Percentiles rank a stretch among this genome's conserved stretches.
Conservation (phyloP, 2,113 vertebrate genomes). For the Clupea harengus region DNA sequence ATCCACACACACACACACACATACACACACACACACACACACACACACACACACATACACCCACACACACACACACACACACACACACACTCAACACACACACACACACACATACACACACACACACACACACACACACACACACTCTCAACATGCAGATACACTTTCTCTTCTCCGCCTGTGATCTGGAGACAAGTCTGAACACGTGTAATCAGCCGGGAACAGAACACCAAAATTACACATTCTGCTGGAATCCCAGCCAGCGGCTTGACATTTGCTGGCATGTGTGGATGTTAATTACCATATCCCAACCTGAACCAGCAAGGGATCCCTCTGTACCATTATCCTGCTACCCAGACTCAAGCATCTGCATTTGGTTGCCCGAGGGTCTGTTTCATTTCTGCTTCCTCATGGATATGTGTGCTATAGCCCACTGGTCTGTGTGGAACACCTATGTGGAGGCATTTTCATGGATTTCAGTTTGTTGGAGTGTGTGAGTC, state of each 20-base stretch:
- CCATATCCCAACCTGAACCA: slow-evolving; percentile 30
- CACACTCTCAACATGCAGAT: not conserved
- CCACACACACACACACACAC: not conserved
- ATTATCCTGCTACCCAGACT: not conserved
- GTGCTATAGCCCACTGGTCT: not conserved
- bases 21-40: not conserved
- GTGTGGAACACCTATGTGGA: not conserved
- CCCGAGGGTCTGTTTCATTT: not conserved
- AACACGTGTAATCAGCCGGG: slow-evolving; percentile 36
- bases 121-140: not conserved
- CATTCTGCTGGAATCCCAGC: not conserved
- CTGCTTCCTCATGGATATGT: not conserved
- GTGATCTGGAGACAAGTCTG: slow-evolving; percentile 49
- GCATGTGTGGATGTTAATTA: slow-evolving; percentile 37
- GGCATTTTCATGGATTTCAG: not conserved
- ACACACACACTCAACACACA: slow-evolving; percentile 17
- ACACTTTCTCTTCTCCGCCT: slow-evolving; percentile 27
- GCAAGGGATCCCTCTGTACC: not conserved
- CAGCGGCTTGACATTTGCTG: slow-evolving; percentile 37
- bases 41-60: not conserved
- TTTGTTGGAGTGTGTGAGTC: not conserved
- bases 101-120: not conserved
- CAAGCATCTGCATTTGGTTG: not conserved
- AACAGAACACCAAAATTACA: slow-evolving; percentile 12
- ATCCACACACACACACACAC: not conserved